Evolutionary conservation across 2,888 invertebrate genomes (phyloP).

Genomic region (Elysia crispata): DNA sequence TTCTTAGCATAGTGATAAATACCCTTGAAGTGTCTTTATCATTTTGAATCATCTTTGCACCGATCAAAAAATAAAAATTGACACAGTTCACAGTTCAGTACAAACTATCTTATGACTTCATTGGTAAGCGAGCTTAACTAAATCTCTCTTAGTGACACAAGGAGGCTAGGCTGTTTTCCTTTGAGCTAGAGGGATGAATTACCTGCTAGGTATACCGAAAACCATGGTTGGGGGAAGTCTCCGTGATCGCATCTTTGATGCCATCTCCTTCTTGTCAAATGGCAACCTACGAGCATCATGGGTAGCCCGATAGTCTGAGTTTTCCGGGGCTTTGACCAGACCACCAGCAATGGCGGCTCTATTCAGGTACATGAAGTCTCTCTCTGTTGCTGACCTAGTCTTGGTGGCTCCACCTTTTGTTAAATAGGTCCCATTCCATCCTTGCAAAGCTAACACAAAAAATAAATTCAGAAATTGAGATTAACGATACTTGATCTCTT

Average conservation of each 20-base stretch:
- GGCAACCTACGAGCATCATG: slow-evolving; percentile 71
- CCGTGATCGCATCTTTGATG: slow-evolving; percentile 57
- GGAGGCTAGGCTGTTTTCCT: too few species aligned
- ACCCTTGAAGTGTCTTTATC: too few species aligned
- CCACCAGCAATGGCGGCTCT: slow-evolving; percentile 72
- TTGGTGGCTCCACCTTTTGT: slow-evolving; percentile 60
- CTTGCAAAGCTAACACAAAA: slow-evolving; percentile 62
- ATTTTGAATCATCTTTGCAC: too few species aligned
- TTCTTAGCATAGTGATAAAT: too few species aligned
- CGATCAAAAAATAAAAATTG: too few species aligned
- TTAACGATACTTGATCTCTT: too few species aligned
- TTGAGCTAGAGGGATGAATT: too few species aligned
- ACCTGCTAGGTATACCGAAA: slow-evolving; percentile 75
- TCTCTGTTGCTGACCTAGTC: slow-evolving; percentile 53
- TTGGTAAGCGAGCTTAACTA: too few species aligned
- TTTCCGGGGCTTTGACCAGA: slow-evolving; percentile 71
- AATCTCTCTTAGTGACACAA: too few species aligned
- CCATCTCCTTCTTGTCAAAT: slow-evolving; percentile 60
- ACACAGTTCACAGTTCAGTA: too few species aligned
- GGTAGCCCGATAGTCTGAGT: slow-evolving; percentile 72
- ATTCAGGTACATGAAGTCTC: slow-evolving; percentile 75
- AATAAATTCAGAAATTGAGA: too few species aligned
- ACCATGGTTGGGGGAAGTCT: slow-evolving; percentile 73
- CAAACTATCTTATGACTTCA: too few species aligned
- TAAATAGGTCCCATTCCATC: slow-evolving; percentile 62